Conservation (phyloP, 1,140 invertebrate genomes). For the Spodoptera frugiperda region DNA sequence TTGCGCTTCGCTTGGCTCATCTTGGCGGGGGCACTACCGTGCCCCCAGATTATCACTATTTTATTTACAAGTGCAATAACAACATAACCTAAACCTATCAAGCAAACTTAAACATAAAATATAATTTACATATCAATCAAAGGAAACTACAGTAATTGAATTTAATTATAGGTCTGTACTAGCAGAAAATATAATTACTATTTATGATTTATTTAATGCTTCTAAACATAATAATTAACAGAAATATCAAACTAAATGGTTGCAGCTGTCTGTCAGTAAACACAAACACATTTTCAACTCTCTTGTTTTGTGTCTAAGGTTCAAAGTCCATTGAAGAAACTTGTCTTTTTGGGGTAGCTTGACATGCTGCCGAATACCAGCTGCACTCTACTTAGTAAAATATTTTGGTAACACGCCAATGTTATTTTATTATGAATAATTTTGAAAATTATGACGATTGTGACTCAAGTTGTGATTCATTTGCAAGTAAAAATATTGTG, state of each 20-base stretch:
- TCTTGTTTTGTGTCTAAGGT: no score
- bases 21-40: no score
- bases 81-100: no score
- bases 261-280: background rate
- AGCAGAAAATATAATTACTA: background rate
- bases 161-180: background rate
- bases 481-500: background rate
- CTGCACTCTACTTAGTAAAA: slow-evolving; percentile 14
- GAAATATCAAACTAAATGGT: background rate
- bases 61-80: no score
- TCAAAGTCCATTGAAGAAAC: no score
- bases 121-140: no score
- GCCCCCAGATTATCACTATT: no score
- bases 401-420: slow-evolving; percentile 29
- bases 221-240: slow-evolving; percentile 10
- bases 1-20: no score
- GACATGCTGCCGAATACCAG: background rate
- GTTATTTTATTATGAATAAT: background rate
- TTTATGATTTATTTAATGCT: slow-evolving; percentile 18
- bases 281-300: no score
- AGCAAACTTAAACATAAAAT: no score
- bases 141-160: background rate
- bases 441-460: background rate
- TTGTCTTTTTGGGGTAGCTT: no score
- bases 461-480: slow-evolving; percentile 13